Evolutionary conservation across 2,113 vertebrate genomes (phyloP).

Genomic region (Hippopotamus amphibius): DNA sequence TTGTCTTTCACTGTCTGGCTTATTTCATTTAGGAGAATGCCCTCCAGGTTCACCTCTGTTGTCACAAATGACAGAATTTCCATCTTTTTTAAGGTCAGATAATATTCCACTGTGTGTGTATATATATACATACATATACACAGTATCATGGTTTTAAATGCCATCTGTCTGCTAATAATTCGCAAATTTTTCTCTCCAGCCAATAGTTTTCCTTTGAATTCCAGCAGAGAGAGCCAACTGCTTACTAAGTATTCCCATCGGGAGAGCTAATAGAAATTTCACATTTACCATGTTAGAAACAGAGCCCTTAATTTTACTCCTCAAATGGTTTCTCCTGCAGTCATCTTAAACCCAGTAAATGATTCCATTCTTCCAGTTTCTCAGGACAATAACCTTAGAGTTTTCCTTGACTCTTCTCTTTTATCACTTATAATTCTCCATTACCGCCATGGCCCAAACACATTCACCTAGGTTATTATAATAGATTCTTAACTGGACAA

Average conservation of each 20-base stretch:
- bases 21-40: neutral
- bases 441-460: neutral
- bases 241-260: neutral
- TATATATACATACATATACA: neutral
- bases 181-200: neutral
- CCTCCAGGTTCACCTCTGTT: neutral
- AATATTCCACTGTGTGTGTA: neutral
- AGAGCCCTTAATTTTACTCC: neutral
- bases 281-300: neutral
- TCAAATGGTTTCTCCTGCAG: neutral
- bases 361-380: neutral
- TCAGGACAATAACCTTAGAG: neutral
- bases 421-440: neutral
- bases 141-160: neutral
- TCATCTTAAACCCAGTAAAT: neutral
- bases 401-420: neutral
- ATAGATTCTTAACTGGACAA: neutral
- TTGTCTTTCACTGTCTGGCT: neutral
- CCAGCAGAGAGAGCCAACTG: neutral
- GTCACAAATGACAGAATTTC: neutral
- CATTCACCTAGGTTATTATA: neutral
- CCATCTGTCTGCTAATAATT: neutral
- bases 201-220: neutral
- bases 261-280: neutral
- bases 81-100: neutral